Percentiles rank a stretch among this genome's conserved stretches.
Evolutionary conservation across 2,888 invertebrate species (phyloP).

Genomic region (Tribolium freemani): DNA sequence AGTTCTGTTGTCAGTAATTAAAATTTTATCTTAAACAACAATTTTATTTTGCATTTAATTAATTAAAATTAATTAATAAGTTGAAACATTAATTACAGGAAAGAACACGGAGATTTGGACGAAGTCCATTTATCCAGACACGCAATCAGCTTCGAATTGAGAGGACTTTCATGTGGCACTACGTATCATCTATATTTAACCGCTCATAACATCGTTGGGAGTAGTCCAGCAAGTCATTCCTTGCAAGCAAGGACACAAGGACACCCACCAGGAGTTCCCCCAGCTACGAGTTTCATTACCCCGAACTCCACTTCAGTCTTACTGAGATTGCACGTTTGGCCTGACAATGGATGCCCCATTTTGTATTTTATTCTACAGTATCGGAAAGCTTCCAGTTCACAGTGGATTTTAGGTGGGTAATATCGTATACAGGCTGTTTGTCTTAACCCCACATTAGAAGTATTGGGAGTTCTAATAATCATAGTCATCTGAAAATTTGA

Average conservation of each 20-base stretch:
- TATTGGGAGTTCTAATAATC: too few species aligned
- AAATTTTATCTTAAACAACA: too few species aligned
- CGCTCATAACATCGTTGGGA: constrained; percentile 80
- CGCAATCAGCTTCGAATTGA: constrained; percentile 77
- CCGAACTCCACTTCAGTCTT: constrained; percentile 80
- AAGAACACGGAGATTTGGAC: constrained; percentile 76
- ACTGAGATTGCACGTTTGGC: constrained; percentile 80
- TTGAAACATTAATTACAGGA: constrained; percentile 68
- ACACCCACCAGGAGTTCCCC: constrained; percentile 78
- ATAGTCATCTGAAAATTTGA: too few species aligned
- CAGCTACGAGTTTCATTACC: constrained; percentile 74
- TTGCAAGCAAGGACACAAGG: constrained; percentile 80
- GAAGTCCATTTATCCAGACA: constrained; percentile 77
- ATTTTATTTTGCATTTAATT: too few species aligned
- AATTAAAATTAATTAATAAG: too few species aligned
- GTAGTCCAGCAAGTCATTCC: constrained; percentile 78
- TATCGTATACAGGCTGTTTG: not conserved
- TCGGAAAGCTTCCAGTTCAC: constrained; percentile 74
- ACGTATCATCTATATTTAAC: constrained; percentile 80
- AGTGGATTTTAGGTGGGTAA: constrained; percentile 79
- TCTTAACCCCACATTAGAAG: too few species aligned
- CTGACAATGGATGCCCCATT: constrained; percentile 82
- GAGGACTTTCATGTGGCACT: constrained; percentile 79
- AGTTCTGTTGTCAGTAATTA: too few species aligned
- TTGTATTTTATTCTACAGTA: constrained; percentile 80